These are phyloP conservation scores for Cliona cf. orientalis DNA, from an alignment of 37 sponge, comb jelly and placozoan genomes.

Conservation along the genomic window DNA sequence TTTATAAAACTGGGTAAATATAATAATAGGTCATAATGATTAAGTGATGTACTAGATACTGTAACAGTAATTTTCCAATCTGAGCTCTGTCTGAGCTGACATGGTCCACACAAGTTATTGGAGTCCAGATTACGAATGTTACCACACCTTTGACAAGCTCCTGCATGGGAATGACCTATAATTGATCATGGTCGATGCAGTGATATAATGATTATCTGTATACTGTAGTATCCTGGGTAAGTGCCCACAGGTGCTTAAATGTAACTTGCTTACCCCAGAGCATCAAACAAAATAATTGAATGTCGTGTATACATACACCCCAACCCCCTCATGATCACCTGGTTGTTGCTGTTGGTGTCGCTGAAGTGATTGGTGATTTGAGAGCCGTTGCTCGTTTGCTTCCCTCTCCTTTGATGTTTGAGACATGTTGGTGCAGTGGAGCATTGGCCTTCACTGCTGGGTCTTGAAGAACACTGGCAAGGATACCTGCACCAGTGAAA, in stretches of 20 bases:
- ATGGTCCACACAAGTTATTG: conserved; percentile 20
- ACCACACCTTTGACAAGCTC: conserved; percentile 30
- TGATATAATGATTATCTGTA: too few species aligned
- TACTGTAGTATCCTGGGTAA: too few species aligned
- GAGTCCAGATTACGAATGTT: conserved; percentile 1
- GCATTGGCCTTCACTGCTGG: background rate
- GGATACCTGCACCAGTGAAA: background rate
- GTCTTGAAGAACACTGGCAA: conserved; percentile 1
- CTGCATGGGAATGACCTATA: too few species aligned
- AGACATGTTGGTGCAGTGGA: background rate
- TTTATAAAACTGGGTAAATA: too few species aligned
- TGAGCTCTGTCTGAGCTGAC: conserved; percentile 5
- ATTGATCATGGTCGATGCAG: background rate
- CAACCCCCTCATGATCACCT: too few species aligned
- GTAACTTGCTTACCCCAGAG: too few species aligned
- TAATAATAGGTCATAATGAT: too few species aligned
- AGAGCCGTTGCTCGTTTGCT: too few species aligned
- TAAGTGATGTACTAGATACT: too few species aligned
- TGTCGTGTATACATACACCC: background rate
- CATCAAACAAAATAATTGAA: background rate
- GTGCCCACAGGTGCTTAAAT: too few species aligned
- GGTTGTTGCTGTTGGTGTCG: background rate
- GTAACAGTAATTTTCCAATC: conserved; percentile 8
- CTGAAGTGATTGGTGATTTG: background rate
- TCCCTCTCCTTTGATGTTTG: background rate